These are phyloP conservation scores for Atherinomorus stipes DNA, from an alignment of 2,113 vertebrate genomes.

Conservation along the genomic window DNA sequence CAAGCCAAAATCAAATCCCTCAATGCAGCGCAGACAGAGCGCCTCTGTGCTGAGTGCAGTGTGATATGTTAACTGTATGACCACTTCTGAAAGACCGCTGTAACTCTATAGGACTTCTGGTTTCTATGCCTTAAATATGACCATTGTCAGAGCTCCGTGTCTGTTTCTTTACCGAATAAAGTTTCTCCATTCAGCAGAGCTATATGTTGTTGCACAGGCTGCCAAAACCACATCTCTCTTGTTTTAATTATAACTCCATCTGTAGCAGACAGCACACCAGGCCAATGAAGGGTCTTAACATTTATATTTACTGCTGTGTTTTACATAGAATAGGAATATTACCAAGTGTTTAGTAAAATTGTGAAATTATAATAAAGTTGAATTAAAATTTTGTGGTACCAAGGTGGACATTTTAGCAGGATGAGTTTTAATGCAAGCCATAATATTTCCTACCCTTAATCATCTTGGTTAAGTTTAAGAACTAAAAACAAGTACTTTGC, in stretches of 20 bases:
- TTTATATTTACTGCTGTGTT: no score
- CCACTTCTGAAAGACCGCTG: slow-evolving; percentile 65
- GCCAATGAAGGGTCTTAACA: background rate
- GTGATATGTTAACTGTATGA: slow-evolving; percentile 55
- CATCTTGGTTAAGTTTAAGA: no score
- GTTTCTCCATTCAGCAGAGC: slow-evolving; percentile 22
- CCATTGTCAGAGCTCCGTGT: slow-evolving; percentile 34
- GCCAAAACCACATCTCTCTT: background rate
- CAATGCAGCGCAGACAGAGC: slow-evolving; percentile 61
- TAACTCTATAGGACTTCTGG: slow-evolving; percentile 55
- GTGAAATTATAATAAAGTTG: no score
- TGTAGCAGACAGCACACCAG: background rate
- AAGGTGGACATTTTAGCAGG: no score
- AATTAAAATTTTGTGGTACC: no score
- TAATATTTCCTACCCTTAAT: no score
- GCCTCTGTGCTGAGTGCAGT: slow-evolving; percentile 56
- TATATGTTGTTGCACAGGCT: background rate
- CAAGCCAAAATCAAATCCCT: slow-evolving; percentile 65
- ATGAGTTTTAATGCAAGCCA: no score
- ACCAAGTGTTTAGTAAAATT: no score
- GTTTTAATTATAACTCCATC: background rate
- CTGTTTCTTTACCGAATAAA: slow-evolving; percentile 14
- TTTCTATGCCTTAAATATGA: slow-evolving; percentile 43
- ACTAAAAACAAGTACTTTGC: no score
- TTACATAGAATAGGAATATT: no score